phyloP scores from a whole-genome alignment of 2,113 vertebrate species.

The Glaucidium brasilianum region DNA sequence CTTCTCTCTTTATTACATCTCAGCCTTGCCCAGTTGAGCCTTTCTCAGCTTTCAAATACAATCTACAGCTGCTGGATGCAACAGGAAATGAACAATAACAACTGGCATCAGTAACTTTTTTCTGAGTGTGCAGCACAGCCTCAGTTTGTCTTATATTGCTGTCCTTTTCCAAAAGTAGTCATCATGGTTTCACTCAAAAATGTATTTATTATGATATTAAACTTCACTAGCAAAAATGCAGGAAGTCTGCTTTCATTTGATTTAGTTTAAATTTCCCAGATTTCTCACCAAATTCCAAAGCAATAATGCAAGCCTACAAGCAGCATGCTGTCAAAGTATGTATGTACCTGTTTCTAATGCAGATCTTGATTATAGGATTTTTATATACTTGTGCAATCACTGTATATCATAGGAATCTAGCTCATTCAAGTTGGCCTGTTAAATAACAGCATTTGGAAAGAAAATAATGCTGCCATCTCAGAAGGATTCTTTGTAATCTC shows the following conservation, averaged over 20 bases:
- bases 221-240: neutral
- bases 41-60: neutral
- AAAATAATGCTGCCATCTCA: conserved; percentile 16
- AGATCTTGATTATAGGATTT: conserved; percentile 10
- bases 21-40: neutral
- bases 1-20: neutral
- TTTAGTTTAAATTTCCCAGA: neutral
- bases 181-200: neutral
- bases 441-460: conserved; percentile 24
- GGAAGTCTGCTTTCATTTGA: neutral
- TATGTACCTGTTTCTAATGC: neutral
- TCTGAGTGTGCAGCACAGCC: neutral
- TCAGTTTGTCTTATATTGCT: neutral
- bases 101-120: neutral
- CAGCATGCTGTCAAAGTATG: neutral
- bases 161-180: neutral
- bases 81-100: neutral
- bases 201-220: neutral
- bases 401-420: neutral
- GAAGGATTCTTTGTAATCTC: conserved; percentile 26
- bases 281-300: neutral
- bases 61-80: conserved; percentile 7
- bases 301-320: neutral
- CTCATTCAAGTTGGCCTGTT: conserved; percentile 5
- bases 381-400: neutral